phyloP scores from a whole-genome alignment of 2,888 invertebrate genomes.

The Eupsilia transversa region DNA sequence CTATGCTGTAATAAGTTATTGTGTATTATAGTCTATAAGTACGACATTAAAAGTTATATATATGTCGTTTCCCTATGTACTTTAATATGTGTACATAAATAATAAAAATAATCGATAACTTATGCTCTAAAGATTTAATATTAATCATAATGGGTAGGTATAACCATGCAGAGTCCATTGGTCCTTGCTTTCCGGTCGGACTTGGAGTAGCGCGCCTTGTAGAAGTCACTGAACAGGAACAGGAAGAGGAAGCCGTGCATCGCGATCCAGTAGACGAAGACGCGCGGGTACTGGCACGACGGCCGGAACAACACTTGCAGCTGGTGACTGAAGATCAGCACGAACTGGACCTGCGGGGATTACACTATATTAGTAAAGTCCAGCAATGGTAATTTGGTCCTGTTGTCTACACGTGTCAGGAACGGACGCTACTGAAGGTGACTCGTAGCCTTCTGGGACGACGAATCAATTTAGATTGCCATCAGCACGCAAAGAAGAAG shows the following conservation, averaged over 20 bases:
- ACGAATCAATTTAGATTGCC: neutral
- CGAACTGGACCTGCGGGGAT: conserved; percentile 95
- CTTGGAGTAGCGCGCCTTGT: conserved; percentile 94
- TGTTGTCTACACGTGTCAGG: neutral
- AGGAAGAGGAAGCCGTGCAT: conserved; percentile 98
- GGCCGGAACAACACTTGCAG: conserved; percentile 97
- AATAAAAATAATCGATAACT: neutral
- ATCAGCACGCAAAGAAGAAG: neutral
- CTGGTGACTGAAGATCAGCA: conserved; percentile 97
- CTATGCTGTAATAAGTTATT: neutral
- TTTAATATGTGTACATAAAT: neutral
- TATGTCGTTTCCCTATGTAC: no score
- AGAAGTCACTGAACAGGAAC: conserved; percentile 98
- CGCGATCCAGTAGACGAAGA: conserved; percentile 98
- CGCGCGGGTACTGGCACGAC: conserved; percentile 97
- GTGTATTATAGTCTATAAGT: neutral
- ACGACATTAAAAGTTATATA: no score
- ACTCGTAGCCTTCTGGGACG: neutral
- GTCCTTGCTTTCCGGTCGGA: conserved; percentile 77
- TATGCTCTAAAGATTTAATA: neutral
- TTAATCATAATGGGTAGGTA: conserved; percentile 64
- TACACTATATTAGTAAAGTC: neutral
- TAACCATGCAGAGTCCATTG: conserved; percentile 93
- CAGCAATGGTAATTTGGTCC: no score
- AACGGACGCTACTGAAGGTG: neutral